Base-by-base conservation (phyloP, 2,797 vertebrate genomes). In the Diglossa cyanea region DNA sequence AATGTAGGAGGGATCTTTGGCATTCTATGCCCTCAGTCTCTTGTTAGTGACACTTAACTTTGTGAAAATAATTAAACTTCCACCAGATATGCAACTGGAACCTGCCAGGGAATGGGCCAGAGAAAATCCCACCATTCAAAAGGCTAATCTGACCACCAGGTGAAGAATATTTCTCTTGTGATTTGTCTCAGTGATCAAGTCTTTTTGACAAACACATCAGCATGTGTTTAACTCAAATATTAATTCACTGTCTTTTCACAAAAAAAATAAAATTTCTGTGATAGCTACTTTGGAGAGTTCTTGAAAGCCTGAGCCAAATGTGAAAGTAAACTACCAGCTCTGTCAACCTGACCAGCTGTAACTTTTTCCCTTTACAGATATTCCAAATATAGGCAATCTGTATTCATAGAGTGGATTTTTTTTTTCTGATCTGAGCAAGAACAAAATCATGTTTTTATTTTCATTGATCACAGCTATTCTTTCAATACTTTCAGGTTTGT, bases 51-150 rank as follows among this genome's bases (percentile, higher is more conserved):
- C 63, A 57, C 48, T 85, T 92, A 47, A 53, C 88, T 92, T 88
- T 87, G 57, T 74, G 84, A 87, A 90, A 80, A 90, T 72, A 91
- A 84, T 87, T 76, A 60, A 79, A 57, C 45, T 71, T 76, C 47
- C 30, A 63, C 40, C 10, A 7, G 13, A 54, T 92, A 60, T 6
- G 13, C 37, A 76, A 75, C 24, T 67, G 21, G 45, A 89, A 82
- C 24, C 37, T 91, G 14, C 30, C 23, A 17, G 40, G 26, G 30
- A 92, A 72, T 0, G 0, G 13, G 13, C 3, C 10, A 79, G 51
- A 45, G 63, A 54, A 85, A 94, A 92, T 78, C 20, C 39, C 24
- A 28, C 24, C 11, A 14, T 82, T 89, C 66, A 79, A 79, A 94
- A 66, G 13, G 60, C 11, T 92, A 53, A 85, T 73, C 44, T 81